Percentiles rank a stretch among this genome's conserved stretches.
Evolutionary conservation across 2,113 vertebrate species (phyloP).

Genomic region (Semicossyphus pulcher): DNA sequence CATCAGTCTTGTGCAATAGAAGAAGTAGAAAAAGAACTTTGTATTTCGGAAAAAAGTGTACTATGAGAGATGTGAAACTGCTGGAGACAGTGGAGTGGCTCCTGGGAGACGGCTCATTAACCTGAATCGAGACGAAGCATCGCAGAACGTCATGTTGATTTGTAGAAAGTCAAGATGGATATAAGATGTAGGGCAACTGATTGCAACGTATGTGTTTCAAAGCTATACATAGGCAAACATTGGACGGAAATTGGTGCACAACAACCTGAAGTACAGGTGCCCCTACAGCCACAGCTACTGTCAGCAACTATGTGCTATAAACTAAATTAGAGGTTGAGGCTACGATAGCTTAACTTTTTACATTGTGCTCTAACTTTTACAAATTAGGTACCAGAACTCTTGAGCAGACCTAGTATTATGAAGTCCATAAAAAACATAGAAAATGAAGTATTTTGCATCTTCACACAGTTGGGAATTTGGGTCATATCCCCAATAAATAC

Average conservation of each 20-base stretch:
- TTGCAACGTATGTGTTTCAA: neutral
- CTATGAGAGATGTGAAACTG: neutral
- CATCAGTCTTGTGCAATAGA: neutral
- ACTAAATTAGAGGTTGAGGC: too few relatives aligned
- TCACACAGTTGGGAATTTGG: conserved; percentile 2
- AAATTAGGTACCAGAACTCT: too few relatives aligned
- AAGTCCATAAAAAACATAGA: too few relatives aligned
- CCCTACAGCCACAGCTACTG: too few relatives aligned
- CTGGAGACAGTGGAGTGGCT: conserved; percentile 44
- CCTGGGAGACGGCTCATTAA: conserved; percentile 56
- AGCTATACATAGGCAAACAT: too few relatives aligned
- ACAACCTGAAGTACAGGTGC: too few relatives aligned
- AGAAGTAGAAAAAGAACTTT: conserved; percentile 14
- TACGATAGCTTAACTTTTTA: too few relatives aligned
- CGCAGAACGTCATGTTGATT: conserved; percentile 5
- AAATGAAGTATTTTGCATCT: too few relatives aligned
- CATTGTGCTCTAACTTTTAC: too few relatives aligned
- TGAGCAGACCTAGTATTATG: neutral
- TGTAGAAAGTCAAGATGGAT: conserved; percentile 9
- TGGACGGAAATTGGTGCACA: too few relatives aligned
- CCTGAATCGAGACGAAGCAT: conserved; percentile 39
- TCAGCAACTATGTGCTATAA: too few relatives aligned
- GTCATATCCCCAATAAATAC: conserved; percentile 11
- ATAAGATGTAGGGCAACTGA: neutral
- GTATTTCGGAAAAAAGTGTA: neutral